Evolutionary conservation across 1,140 invertebrate species (phyloP).

Genomic region (Ceratitis capitata): DNA sequence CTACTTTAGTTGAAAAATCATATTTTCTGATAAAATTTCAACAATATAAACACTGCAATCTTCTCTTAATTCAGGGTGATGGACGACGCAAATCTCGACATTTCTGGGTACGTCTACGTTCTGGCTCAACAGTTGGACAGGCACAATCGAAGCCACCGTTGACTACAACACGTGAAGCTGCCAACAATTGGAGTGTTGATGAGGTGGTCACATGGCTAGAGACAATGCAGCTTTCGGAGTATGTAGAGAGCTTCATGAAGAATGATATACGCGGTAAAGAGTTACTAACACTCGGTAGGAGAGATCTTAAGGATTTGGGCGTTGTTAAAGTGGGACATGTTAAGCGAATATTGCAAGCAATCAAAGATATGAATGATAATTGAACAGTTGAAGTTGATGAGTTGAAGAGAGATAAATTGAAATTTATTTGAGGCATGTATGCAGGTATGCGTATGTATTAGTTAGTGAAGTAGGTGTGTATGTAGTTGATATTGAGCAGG

Average conservation of each 20-base stretch:
- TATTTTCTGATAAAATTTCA: too few relatives aligned
- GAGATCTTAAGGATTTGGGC: constrained; percentile 89
- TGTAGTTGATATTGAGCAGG: too few relatives aligned
- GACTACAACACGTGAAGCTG: constrained; percentile 59
- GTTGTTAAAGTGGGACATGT: constrained; percentile 94
- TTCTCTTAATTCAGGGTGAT: constrained; percentile 64
- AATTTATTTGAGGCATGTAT: not conserved
- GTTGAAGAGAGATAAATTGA: not conserved
- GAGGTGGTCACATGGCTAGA: constrained; percentile 88
- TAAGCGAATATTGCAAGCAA: constrained; percentile 91
- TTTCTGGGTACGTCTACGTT: constrained; percentile 68
- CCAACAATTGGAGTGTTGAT: constrained; percentile 74
- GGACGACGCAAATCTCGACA: constrained; percentile 65
- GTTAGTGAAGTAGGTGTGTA: not conserved
- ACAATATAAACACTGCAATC: too few relatives aligned
- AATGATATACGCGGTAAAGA: constrained; percentile 94
- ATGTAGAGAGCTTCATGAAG: constrained; percentile 83
- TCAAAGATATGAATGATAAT: constrained; percentile 77
- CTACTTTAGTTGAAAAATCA: too few relatives aligned
- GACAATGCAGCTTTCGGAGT: constrained; percentile 86
- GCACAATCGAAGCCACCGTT: constrained; percentile 54
- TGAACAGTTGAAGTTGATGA: constrained; percentile 44
- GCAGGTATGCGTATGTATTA: not conserved
- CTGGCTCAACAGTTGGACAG: constrained; percentile 67
- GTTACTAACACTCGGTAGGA: constrained; percentile 83